Percentiles rank a stretch among this genome's conserved stretches.
These are phyloP conservation scores for Camptogramma bilineatum DNA, from an alignment of 2,888 invertebrate genomes.

Conservation along the genomic window DNA sequence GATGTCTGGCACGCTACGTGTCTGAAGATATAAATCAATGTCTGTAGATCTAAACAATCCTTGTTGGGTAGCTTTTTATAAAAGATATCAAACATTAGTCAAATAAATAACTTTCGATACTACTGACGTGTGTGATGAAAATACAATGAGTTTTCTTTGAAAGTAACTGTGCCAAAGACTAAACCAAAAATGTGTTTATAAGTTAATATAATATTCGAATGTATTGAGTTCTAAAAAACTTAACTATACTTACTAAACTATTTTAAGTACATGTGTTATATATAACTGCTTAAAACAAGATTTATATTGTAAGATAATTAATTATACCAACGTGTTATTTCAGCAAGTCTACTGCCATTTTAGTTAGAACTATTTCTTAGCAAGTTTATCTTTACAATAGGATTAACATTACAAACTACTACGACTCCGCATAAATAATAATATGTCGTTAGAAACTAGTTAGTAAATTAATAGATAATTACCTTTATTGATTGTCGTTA, in stretches of 20 bases:
- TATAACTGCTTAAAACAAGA: neutral
- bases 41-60: too few species aligned
- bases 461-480: constrained; percentile 1
- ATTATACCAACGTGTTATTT: neutral
- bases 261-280: neutral
- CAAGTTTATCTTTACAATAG: constrained; percentile 23
- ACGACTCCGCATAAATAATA: constrained; percentile 12
- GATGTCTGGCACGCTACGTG: too few species aligned
- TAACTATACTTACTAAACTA: too few species aligned
- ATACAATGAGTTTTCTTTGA: neutral
- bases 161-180: neutral
- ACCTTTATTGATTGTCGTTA: neutral
- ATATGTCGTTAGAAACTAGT: constrained; percentile 8
- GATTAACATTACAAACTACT: constrained; percentile 1
- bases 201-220: neutral
- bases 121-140: neutral
- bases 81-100: neutral
- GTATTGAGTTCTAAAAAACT: neutral
- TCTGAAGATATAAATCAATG: too few species aligned
- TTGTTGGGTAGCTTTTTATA: neutral
- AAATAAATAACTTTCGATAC: neutral
- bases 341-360: constrained; percentile 35
- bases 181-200: neutral
- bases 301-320: constrained; percentile 16
- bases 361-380: constrained; percentile 23